Evolutionary conservation across 2,888 invertebrate species (phyloP).

Genomic region (Nowickia ferox): DNA sequence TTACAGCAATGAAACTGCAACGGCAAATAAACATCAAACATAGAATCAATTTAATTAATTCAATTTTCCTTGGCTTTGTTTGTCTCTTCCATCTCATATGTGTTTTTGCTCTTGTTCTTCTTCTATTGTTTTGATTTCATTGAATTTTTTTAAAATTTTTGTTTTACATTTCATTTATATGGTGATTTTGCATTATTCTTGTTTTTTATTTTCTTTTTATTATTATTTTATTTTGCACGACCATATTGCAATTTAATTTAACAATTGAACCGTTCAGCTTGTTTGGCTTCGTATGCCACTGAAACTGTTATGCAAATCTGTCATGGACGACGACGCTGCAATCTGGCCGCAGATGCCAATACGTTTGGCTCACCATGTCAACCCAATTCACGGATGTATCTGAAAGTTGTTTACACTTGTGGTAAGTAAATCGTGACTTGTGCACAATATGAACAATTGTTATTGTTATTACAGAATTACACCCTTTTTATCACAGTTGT

Average conservation of each 20-base stretch:
- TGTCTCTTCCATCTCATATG: background rate
- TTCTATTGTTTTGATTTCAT: background rate
- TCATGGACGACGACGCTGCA: conserved; percentile 92
- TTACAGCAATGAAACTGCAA: conserved; percentile 1
- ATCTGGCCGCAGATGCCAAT: conserved; percentile 91
- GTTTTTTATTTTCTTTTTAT: background rate
- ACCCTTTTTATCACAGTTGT: conserved; percentile 17
- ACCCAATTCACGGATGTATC: conserved; percentile 91
- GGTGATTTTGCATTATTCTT: conserved; percentile 26
- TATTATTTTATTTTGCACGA: conserved; percentile 14
- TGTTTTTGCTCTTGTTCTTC: background rate
- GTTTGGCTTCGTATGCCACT: conserved; percentile 93
- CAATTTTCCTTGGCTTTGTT: conserved; percentile 43
- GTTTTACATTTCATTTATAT: conserved; percentile 25
- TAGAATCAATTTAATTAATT: conserved; percentile 67
- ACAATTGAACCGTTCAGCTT: conserved; percentile 86
- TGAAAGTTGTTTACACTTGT: conserved; percentile 94
- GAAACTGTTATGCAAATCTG: conserved; percentile 95
- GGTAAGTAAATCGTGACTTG: conserved; percentile 85
- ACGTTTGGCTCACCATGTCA: conserved; percentile 94
- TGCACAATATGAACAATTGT: conserved; percentile 51
- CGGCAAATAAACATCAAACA: conserved; percentile 30
- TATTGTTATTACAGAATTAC: conserved; percentile 43
- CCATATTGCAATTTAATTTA: conserved; percentile 60
- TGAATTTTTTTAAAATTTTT: background rate